Evolutionary conservation across 2,797 vertebrate species (phyloP), one percentile per base, ranked within the genome.

Genomic region (Botia kubotai): DNA sequence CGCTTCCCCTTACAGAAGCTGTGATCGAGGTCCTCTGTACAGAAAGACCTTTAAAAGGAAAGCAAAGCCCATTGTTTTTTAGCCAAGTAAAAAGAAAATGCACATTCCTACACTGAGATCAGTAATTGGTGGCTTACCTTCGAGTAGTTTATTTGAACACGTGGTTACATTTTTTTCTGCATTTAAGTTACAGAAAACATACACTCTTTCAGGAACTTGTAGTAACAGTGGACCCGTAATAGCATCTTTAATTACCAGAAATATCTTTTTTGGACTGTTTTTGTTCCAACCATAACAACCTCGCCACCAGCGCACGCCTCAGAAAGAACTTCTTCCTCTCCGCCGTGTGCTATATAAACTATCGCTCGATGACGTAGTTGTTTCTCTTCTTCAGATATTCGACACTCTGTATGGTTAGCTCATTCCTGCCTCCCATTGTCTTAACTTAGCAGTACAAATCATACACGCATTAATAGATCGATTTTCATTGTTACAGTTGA

Each of bases 201-300:
- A 2, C 29, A 0, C 5, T 29, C 4, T 16, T 29, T 17, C 2
- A 33, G 5, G 33, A 6, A 17, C 16, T 6, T 5, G 33, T 6
- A 33, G 14, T 8, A 36, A 33, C 26, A 63, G 6, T 17, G 2
- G 14, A 2, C 21, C 6, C 1, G 13, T 17, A 63, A 33, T 6
- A 21, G 50, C 10, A 4, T 46, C 4, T 46, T 23, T 8, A 3
- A 19, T 48, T 6, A 16, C 2, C 43, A 3, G 0, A 6, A 21
- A 8, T 13, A 12, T 50, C 12, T 76, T 17, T 2, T 26, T 11
- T 36, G 0, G 14, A 21, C 2, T 21, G 0, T 16, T 0, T 3
- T 0, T 3, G 1, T 4, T 0, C 2, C 3, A 6, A 0, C 39
- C 8, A 43, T 43, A 43, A 0, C 0, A 8, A 4, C 4, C 12